Evolutionary conservation across 2,113 vertebrate species (phyloP).

Genomic region (Eptesicus fuscus): DNA sequence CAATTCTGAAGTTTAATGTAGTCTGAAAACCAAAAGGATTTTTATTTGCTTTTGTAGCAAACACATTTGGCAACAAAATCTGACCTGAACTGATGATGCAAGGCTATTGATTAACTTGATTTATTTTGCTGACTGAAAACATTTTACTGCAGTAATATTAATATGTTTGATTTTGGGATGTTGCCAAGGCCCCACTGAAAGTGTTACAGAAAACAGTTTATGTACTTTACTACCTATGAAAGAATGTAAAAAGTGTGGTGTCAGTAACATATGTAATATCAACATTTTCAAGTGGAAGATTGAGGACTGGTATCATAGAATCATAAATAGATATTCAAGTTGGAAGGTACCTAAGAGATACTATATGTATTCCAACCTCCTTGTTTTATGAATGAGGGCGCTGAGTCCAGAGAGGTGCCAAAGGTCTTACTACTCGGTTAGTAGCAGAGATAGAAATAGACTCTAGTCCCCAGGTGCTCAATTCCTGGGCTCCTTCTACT

Average conservation of each 20-base stretch:
- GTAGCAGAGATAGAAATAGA: slow-evolving; percentile 67
- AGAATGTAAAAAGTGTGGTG: background rate
- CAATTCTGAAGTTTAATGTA: background rate
- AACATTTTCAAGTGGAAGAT: background rate
- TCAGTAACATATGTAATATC: background rate
- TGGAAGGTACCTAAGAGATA: background rate
- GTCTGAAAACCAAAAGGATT: background rate
- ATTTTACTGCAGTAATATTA: background rate
- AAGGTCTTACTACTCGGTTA: slow-evolving; percentile 46
- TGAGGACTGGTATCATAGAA: background rate
- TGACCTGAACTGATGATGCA: background rate
- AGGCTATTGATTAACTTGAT: background rate
- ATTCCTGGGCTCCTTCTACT: background rate
- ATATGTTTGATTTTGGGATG: background rate
- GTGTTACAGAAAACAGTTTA: background rate
- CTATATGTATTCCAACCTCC: background rate
- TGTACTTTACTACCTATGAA: background rate
- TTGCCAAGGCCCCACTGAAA: background rate
- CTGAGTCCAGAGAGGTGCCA: slow-evolving; percentile 30
- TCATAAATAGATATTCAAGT: background rate
- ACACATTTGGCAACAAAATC: background rate
- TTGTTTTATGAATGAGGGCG: slow-evolving; percentile 56
- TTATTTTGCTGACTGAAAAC: background rate
- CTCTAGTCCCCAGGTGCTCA: background rate
- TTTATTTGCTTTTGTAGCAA: background rate